phyloP scores from a whole-genome alignment of 2,888 invertebrate species.

The Troides oblongomaculatus region DNA sequence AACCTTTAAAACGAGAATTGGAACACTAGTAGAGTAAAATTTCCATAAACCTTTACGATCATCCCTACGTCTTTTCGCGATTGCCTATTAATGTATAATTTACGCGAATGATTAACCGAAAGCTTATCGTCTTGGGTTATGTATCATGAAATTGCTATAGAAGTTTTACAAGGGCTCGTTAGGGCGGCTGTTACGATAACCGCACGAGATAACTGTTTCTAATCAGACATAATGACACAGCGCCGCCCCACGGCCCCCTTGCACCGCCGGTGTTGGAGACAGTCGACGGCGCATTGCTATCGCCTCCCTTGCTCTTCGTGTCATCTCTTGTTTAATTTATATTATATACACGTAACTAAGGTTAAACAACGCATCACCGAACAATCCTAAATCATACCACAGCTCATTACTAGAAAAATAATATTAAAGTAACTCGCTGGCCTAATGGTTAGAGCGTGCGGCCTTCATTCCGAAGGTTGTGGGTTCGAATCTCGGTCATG shows the following conservation, averaged over 20 bases:
- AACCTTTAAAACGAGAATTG: slow-evolving; percentile 22
- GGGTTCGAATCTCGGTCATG: no score
- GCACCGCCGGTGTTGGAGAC: slow-evolving; percentile 18
- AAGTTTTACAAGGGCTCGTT: slow-evolving; percentile 74
- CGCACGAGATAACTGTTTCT: slow-evolving; percentile 75
- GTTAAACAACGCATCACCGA: not conserved
- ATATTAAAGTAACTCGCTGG: no score
- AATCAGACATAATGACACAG: slow-evolving; percentile 70
- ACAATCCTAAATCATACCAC: not conserved
- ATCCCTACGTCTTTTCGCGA: slow-evolving; percentile 20
- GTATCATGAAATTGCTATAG: slow-evolving; percentile 65
- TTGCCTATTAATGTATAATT: slow-evolving; percentile 50
- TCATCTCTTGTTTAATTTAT: slow-evolving; percentile 49
- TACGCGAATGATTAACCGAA: slow-evolving; percentile 58
- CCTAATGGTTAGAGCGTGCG: no score
- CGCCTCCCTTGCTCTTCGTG: slow-evolving; percentile 37
- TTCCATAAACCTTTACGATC: slow-evolving; percentile 24
- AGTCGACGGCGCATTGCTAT: slow-evolving; percentile 15
- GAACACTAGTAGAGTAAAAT: slow-evolving; percentile 22
- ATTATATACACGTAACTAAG: not conserved
- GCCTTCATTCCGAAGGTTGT: no score
- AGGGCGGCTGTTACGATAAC: slow-evolving; percentile 71
- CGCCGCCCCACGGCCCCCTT: slow-evolving; percentile 38
- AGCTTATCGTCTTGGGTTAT: slow-evolving; percentile 63
- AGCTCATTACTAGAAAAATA: no score